Percentiles rank a stretch among this genome's conserved stretches.
Evolutionary conservation across 1,140 invertebrate genomes (phyloP).

Genomic region (Drosophila leontia): DNA sequence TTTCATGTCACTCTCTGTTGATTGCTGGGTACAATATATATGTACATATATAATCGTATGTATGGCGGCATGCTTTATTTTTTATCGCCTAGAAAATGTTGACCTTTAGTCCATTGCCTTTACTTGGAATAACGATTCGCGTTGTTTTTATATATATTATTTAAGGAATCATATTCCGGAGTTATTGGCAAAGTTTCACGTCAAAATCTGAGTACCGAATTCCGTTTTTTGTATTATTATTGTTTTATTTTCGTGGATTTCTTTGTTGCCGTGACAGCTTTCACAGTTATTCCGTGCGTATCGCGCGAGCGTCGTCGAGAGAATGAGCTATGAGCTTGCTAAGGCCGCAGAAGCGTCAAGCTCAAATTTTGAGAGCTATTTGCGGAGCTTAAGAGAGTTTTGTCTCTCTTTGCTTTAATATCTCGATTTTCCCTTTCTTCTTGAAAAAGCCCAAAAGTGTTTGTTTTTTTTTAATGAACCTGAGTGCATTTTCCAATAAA

Average conservation of each 20-base stretch:
- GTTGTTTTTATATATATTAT: conserved; percentile 22
- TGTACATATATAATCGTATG: conserved; percentile 7
- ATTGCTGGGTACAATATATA: conserved; percentile 24
- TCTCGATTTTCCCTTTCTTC: conserved; percentile 10
- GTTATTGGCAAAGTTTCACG: not conserved
- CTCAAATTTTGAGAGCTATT: conserved; percentile 11
- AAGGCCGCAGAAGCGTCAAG: conserved; percentile 14
- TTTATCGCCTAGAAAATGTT: conserved; percentile 71
- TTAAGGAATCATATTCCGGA: conserved; percentile 5
- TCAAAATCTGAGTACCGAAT: not conserved
- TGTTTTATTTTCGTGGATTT: conserved; percentile 20
- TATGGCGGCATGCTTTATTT: conserved; percentile 42
- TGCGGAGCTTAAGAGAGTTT: conserved; percentile 24
- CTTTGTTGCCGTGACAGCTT: conserved; percentile 12
- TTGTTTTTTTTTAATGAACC: conserved; percentile 1
- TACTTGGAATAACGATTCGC: conserved; percentile 28
- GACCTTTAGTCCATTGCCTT: conserved; percentile 66
- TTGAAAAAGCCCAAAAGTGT: conserved; percentile 11
- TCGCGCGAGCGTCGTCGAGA: conserved; percentile 42
- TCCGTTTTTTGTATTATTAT: conserved; percentile 1
- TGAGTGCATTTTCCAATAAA: conserved; percentile 42
- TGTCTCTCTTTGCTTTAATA: conserved; percentile 18
- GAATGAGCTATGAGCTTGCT: conserved; percentile 65
- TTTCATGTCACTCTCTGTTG: conserved; percentile 22
- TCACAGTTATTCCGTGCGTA: conserved; percentile 31